Evolutionary conservation across 1,140 invertebrate genomes (phyloP).

Genomic region (Colletes latitarsis): DNA sequence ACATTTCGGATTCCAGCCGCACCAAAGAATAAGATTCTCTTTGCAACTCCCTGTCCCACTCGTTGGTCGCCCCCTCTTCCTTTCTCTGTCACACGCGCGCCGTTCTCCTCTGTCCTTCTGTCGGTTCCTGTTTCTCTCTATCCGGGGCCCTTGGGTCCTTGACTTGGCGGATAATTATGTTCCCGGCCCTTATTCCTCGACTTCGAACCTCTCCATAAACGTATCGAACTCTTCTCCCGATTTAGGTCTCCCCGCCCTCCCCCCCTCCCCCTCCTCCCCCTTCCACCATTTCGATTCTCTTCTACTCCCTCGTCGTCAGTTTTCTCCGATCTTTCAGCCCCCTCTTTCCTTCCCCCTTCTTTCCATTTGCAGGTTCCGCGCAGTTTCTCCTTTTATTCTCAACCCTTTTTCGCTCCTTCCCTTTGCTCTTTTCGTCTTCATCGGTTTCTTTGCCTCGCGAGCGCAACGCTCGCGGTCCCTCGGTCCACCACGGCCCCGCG

Average conservation of each 20-base stretch:
- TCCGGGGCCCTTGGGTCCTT: conserved; percentile 44
- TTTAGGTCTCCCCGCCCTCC: not conserved
- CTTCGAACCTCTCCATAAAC: conserved; percentile 59
- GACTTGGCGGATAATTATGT: conserved; percentile 63
- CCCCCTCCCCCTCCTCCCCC: not conserved
- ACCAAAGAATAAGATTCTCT: conserved; percentile 61
- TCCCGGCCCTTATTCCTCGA: conserved; percentile 55
- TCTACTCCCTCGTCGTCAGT: conserved; percentile 33
- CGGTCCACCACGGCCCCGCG: not conserved
- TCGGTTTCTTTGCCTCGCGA: not conserved
- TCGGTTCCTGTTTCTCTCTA: conserved; percentile 10
- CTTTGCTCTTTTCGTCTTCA: not conserved
- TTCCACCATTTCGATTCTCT: not conserved
- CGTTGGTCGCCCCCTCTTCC: not conserved
- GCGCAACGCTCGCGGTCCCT: not conserved
- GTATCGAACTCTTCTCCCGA: conserved; percentile 49
- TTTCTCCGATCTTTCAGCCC: conserved; percentile 20
- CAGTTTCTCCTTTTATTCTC: conserved; percentile 7
- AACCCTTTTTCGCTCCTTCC: conserved; percentile 27
- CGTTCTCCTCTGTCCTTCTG: not conserved
- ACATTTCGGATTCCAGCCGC: conserved; percentile 65
- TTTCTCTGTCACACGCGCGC: not conserved
- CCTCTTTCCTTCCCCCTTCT: not conserved
- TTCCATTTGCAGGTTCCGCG: not conserved
- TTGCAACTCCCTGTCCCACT: conserved; percentile 1